Evolutionary conservation across 2,113 vertebrate species (phyloP).

Genomic region (Nettapus auritus): DNA sequence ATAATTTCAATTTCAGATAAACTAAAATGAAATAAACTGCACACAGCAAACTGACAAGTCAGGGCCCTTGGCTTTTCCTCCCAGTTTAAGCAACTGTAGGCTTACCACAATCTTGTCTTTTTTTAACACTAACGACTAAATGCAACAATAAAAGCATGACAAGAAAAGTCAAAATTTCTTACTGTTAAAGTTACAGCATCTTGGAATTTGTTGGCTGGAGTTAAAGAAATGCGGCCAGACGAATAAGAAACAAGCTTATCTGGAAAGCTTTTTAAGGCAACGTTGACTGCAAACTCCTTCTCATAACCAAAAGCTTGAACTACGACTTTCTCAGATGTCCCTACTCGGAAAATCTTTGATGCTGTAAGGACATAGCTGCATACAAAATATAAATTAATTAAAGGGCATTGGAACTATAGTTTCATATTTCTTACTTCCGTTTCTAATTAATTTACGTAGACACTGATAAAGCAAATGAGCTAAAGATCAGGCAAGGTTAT

Average conservation of each 20-base stretch:
- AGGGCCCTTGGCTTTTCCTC: not conserved
- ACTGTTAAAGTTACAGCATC: slow-evolving; percentile 78
- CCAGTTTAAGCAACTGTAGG: not conserved
- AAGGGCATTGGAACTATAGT: not conserved
- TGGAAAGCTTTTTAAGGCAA: slow-evolving; percentile 85
- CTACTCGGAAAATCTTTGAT: slow-evolving; percentile 81
- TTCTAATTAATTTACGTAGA: rapidly evolving
- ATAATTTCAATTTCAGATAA: not conserved
- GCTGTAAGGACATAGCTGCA: slow-evolving; percentile 88
- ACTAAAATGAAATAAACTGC: not conserved
- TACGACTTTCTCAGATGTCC: slow-evolving; percentile 83
- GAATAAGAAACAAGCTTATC: slow-evolving; percentile 68
- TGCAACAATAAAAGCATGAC: not conserved
- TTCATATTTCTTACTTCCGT: not conserved
- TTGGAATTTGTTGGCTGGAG: slow-evolving; percentile 81
- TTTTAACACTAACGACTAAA: not conserved
- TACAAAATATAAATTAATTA: not conserved
- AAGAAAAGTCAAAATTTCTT: slow-evolving; percentile 46
- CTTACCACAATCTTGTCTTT: rapidly evolving
- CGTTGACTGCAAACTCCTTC: slow-evolving; percentile 64
- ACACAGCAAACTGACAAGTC: not conserved
- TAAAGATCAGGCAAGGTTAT: not conserved
- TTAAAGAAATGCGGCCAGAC: slow-evolving; percentile 67
- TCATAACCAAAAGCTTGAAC: slow-evolving; percentile 86
- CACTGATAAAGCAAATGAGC: not conserved